Percentiles rank a stretch among this genome's conserved stretches.
Conservation (phyloP, 1,140 invertebrate species). For the Danaus melanippus region DNA sequence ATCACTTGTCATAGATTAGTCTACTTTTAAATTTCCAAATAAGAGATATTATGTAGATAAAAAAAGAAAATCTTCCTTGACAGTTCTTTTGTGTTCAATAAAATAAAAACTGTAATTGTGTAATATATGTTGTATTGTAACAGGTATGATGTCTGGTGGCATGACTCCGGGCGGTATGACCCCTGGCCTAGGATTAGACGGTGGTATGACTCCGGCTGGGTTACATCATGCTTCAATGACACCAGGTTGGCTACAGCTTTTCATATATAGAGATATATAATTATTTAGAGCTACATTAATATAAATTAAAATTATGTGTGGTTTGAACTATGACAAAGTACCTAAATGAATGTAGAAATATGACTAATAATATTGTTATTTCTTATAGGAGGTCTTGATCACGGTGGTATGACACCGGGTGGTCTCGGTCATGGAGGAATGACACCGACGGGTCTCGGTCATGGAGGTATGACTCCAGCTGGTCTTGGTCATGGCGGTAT, state of each 20-base stretch:
- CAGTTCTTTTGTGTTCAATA: too few species aligned
- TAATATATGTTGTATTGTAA: too few species aligned
- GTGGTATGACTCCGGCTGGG: constrained; percentile 60
- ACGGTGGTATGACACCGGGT: constrained; percentile 38
- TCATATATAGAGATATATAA: too few species aligned
- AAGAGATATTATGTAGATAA: too few species aligned
- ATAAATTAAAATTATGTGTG: too few species aligned
- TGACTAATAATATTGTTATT: constrained; percentile 26
- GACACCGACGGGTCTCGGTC: constrained; percentile 42
- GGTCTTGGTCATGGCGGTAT: constrained; percentile 46
- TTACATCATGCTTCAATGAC: constrained; percentile 71
- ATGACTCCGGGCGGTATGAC: constrained; percentile 54
- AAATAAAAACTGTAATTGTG: too few species aligned
- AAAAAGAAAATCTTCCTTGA: too few species aligned
- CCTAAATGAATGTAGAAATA: too few species aligned
- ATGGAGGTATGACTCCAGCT: constrained; percentile 45
- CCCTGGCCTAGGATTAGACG: constrained; percentile 62
- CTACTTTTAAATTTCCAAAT: too few species aligned
- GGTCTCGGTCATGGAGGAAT: constrained; percentile 43
- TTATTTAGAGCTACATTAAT: too few species aligned
- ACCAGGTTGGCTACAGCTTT: constrained; percentile 31
- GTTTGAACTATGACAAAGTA: too few species aligned
- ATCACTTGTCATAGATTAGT: too few species aligned
- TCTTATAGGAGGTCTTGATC: constrained; percentile 9
- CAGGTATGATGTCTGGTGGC: constrained; percentile 28